Evolutionary conservation across 2,888 invertebrate species (phyloP), one percentile per base, ranked within the genome.

Genomic region (Mycogona germanica): DNA sequence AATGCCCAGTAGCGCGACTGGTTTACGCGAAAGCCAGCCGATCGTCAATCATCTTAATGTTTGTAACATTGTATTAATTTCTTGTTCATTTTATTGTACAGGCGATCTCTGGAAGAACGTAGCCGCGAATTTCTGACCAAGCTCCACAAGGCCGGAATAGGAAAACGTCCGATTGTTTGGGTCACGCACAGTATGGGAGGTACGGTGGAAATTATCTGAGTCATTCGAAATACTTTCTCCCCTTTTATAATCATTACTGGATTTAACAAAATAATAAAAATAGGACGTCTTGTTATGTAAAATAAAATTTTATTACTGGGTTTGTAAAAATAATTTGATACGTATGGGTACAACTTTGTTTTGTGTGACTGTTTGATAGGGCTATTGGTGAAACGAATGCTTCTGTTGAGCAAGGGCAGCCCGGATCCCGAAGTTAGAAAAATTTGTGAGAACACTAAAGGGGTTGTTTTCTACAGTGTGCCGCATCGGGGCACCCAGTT

Each of bases 121-220:
- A 82, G 85, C 49, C 69, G 73, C 29, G 79, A 83, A 55, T 71
- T 88, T 51, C 67, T 81, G 14, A 73, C 76, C 21, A 81, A 81
- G 58, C 73, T 95, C 51, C 65, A 76, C 49, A 74, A 75, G 62
- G 82, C 89, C 23, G 85, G 84, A 49, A 78, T 96, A 9, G 95
- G 95, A 1, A 71, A 77, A 57, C 75, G 84, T 55, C 89, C 91
- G 1, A 77, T 91, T 28, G 77, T 95, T 30, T 96, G 92, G 89
- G 77, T 95, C 21, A 82, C 87, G 1, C 96, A 96, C 73, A 95
- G 95, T 2, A 93, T 95, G 92, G 96, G 96, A 57, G 96, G 73
- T 67, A 56, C 53, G n/a, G n/a, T n/a, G n/a, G n/a, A n/a, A n/a
- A n/a, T n/a, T n/a, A n/a, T n/a, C n/a, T n/a, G n/a, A n/a, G n/a